Percentiles rank a stretch among this genome's conserved stretches.
phyloP scores from a whole-genome alignment of 2,113 vertebrate species.

The Fregetta grallaria region DNA sequence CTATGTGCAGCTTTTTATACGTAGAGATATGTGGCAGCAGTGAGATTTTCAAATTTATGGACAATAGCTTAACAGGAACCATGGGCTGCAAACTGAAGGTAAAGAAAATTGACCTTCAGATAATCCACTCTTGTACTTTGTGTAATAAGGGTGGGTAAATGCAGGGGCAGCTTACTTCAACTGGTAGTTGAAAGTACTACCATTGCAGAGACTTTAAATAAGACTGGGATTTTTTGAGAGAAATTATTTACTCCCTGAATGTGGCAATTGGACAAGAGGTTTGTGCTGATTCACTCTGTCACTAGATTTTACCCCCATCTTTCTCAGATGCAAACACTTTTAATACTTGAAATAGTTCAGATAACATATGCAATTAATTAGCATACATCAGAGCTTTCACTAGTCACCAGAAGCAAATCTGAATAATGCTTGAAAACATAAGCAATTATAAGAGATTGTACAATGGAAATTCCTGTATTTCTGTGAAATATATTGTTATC shows the following conservation, averaged over 20 bases:
- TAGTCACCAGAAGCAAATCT: neutral
- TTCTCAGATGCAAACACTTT: neutral
- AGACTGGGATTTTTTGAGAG: neutral
- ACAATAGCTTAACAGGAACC: neutral
- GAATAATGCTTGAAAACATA: neutral
- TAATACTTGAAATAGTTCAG: neutral
- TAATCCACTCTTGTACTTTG: neutral
- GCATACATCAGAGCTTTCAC: neutral
- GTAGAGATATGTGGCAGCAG: neutral
- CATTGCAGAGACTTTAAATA: neutral
- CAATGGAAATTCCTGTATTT: neutral
- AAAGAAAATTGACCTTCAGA: neutral
- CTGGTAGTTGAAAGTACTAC: neutral
- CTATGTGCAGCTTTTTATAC: neutral
- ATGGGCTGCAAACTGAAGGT: neutral
- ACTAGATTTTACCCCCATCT: neutral
- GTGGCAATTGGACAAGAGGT: rapidly evolving
- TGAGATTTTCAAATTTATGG: neutral
- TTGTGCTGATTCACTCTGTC: neutral
- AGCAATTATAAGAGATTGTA: neutral
- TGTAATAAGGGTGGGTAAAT: neutral
- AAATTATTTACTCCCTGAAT: neutral
- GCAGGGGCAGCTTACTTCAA: neutral
- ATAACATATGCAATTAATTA: neutral
- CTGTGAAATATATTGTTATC: neutral